Conservation (phyloP, 30 jellyfish, hydroid and myxozoan species). For the Aurelia coerulea region DNA sequence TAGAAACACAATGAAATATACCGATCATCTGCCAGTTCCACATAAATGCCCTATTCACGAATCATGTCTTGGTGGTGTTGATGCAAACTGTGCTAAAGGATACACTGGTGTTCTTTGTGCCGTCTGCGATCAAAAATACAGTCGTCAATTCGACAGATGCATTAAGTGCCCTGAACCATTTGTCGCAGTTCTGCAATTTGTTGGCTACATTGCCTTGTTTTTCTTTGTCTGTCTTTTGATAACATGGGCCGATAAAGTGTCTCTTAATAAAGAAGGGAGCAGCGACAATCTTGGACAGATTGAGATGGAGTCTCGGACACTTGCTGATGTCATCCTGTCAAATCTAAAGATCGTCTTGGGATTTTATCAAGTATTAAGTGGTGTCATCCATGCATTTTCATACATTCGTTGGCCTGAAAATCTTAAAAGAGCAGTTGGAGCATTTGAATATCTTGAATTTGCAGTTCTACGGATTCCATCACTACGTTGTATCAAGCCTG, state of each 20-base stretch:
- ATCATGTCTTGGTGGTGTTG: slow-evolving; percentile 69
- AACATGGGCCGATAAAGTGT: slow-evolving; percentile 33
- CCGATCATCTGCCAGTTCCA: slow-evolving; percentile 30
- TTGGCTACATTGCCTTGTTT: slow-evolving; percentile 32
- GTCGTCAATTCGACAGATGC: slow-evolving; percentile 37
- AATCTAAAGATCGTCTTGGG: slow-evolving; percentile 52
- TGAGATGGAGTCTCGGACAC: slow-evolving; percentile 4
- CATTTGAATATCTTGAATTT: slow-evolving; percentile 27
- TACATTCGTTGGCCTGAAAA: slow-evolving; percentile 51
- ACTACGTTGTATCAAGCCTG: slow-evolving; percentile 28
- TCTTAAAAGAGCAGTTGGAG: background rate
- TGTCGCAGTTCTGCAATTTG: slow-evolving; percentile 11
- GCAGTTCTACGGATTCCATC: slow-evolving; percentile 53
- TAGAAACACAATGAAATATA: slow-evolving; percentile 4
- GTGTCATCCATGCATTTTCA: slow-evolving; percentile 22
- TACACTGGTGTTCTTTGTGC: slow-evolving; percentile 67
- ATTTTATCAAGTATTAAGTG: slow-evolving; percentile 45
- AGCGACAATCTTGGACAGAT: background rate
- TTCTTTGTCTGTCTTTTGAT: slow-evolving; percentile 24
- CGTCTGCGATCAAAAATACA: slow-evolving; percentile 50
- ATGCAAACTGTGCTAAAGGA: slow-evolving; percentile 25
- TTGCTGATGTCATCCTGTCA: slow-evolving; percentile 58
- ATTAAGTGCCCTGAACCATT: slow-evolving; percentile 35
- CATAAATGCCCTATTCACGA: slow-evolving; percentile 43
- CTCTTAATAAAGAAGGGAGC: background rate